A percentile compares a stretch with the other conserved stretches of the same genome.
These are phyloP conservation scores for Benthosema pterotum DNA, from an alignment of 2,797 vertebrate genomes.

Conservation along the genomic window DNA sequence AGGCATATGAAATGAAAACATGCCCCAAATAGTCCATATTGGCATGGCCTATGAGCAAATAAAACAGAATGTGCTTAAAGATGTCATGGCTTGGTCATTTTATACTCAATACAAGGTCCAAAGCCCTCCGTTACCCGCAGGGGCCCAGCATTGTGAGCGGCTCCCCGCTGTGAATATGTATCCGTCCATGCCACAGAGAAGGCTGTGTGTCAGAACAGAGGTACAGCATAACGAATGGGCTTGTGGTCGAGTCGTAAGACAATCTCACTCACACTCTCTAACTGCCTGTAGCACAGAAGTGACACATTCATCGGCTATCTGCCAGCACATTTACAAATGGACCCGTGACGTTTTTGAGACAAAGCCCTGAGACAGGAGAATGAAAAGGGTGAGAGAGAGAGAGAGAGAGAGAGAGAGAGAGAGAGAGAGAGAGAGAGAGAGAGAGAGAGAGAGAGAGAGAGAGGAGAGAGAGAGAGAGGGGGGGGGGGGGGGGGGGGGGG, in stretches of 20 bases:
- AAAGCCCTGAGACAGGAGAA: constrained; percentile 12
- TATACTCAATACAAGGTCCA: no score
- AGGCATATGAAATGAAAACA: no score
- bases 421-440: neutral
- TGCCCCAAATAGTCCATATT: no score
- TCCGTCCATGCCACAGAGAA: constrained; percentile 4
- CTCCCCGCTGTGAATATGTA: neutral
- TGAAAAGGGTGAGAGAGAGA: neutral
- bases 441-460: no score
- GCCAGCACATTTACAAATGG: constrained; percentile 61
- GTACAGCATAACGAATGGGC: constrained; percentile 53
- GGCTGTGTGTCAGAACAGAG: constrained; percentile 45
- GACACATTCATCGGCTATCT: constrained; percentile 68
- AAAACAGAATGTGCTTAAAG: no score
- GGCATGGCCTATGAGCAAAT: no score
- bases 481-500: constrained; percentile 4
- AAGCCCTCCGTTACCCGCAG: no score
- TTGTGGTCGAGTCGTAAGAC: constrained; percentile 36
- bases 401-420: constrained; percentile 11
- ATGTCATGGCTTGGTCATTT: no score
- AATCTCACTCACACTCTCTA: constrained; percentile 53
- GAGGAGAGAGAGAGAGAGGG: no score
- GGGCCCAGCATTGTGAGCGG: neutral
- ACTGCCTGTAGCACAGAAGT: constrained; percentile 63
- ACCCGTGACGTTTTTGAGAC: constrained; percentile 24